Percentiles rank a stretch among this genome's conserved stretches.
Evolutionary conservation across 2,888 invertebrate species (phyloP).

Genomic region (Lasioglossum marginatum): DNA sequence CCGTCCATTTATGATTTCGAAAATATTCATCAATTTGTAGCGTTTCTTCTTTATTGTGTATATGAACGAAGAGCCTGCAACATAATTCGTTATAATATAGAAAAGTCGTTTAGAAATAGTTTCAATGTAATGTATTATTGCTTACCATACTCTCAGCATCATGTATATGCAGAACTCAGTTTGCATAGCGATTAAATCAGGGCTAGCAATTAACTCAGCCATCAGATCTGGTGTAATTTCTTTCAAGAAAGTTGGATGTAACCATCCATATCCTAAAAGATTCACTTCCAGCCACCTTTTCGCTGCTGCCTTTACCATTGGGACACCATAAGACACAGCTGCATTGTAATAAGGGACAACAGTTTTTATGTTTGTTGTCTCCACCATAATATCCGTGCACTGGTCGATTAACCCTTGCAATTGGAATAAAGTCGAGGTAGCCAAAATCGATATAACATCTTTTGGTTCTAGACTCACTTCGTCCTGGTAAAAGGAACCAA

Average conservation of each 20-base stretch:
- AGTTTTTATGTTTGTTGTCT: conserved; percentile 90
- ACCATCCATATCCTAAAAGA: conserved; percentile 87
- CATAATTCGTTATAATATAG: neutral
- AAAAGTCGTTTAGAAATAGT: neutral
- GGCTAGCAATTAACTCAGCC: conserved; percentile 87
- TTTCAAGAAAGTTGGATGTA: conserved; percentile 86
- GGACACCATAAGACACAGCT: conserved; percentile 89
- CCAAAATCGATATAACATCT: conserved; percentile 88
- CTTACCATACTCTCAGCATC: conserved; percentile 88
- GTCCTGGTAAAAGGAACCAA: conserved; percentile 91
- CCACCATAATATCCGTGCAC: conserved; percentile 90
- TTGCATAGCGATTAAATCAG: conserved; percentile 90
- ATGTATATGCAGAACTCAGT: conserved; percentile 92
- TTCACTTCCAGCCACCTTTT: conserved; percentile 90
- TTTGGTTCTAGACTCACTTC: conserved; percentile 89
- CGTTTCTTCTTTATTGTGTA: conserved; percentile 74
- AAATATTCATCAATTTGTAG: conserved; percentile 80
- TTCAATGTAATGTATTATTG: conserved; percentile 4
- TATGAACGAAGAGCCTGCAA: conserved; percentile 79
- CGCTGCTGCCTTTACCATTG: conserved; percentile 87
- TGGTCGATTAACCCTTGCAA: conserved; percentile 90
- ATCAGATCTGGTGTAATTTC: conserved; percentile 89
- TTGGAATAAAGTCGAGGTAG: conserved; percentile 91
- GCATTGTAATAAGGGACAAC: conserved; percentile 89
- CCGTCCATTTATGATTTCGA: conserved; percentile 79